A percentile compares a stretch with the other conserved stretches of the same genome.
phyloP scores from a whole-genome alignment of 2,113 vertebrate species.

The Podilymbus podiceps region DNA sequence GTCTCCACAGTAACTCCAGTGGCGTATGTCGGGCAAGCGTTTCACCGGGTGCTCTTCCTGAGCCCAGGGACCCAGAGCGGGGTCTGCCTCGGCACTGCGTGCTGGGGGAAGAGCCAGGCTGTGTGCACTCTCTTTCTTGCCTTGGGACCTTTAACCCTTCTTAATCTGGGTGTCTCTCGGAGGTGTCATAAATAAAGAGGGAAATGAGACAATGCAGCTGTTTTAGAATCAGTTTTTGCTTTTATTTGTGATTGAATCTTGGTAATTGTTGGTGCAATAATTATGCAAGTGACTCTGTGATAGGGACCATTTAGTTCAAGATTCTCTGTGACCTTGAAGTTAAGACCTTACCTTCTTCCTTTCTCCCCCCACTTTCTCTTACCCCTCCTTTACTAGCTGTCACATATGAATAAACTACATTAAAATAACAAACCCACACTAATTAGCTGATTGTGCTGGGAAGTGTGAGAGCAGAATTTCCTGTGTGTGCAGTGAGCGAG shows the following conservation, averaged over 20 bases:
- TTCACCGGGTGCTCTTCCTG: not conserved
- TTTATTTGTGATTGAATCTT: constrained; percentile 24
- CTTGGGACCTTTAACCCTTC: not conserved
- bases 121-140: not conserved
- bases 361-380: constrained; percentile 24
- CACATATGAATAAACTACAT: constrained; percentile 67
- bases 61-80: not conserved
- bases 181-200: not conserved
- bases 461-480: constrained; percentile 61
- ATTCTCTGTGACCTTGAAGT: constrained; percentile 50
- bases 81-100: not conserved
- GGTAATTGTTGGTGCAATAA: constrained; percentile 38
- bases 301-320: constrained; percentile 49
- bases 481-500: not conserved
- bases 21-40: not conserved
- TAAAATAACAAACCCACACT: constrained; percentile 68
- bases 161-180: not conserved
- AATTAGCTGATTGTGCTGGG: constrained; percentile 70
- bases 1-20: not conserved
- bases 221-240: not conserved
- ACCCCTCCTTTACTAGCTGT: constrained; percentile 54
- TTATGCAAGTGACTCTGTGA: constrained; percentile 34
- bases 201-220: not conserved
- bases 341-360: constrained; percentile 39
- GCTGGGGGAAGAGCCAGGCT: not conserved